Percentiles rank a stretch among this genome's conserved stretches.
phyloP scores from a whole-genome alignment of 2,888 invertebrate species.

The Villa cingulata region DNA sequence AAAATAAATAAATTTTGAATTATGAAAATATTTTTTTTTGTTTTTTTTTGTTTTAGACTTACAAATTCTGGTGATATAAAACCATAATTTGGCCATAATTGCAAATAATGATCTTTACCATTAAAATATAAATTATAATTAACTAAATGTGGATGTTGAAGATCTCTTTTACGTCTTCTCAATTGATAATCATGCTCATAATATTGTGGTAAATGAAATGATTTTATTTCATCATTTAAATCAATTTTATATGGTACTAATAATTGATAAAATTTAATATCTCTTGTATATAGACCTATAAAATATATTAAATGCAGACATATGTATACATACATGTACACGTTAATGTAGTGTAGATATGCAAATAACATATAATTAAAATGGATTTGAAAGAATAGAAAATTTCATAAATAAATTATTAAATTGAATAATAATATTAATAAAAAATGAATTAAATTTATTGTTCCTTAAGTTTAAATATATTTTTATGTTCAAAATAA shows the following conservation, averaged over 20 bases:
- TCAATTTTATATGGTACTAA: conserved; percentile 37
- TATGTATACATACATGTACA: not conserved
- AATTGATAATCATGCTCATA: conserved; percentile 26
- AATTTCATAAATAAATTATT: no score
- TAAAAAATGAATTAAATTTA: no score
- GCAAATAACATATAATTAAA: no score
- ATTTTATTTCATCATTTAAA: conserved; percentile 34
- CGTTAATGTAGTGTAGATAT: no score
- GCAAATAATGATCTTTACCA: conserved; percentile 33
- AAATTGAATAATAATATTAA: no score
- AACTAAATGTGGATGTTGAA: conserved; percentile 19
- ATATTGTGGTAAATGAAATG: conserved; percentile 37
- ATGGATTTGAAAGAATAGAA: no score
- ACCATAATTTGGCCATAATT: conserved; percentile 39
- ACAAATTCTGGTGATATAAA: conserved; percentile 35
- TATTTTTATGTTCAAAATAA: no score
- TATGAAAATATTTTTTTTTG: not conserved
- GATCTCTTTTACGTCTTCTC: conserved; percentile 8
- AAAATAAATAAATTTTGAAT: no score
- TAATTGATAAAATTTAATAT: conserved; percentile 36
- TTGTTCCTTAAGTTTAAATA: no score
- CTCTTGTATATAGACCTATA: conserved; percentile 37
- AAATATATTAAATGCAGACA: not conserved
- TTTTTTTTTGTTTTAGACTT: not conserved
- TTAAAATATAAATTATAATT: conserved; percentile 28